Base-by-base conservation (phyloP, 1,140 invertebrate genomes). In the Riptortus pedestris region DNA sequence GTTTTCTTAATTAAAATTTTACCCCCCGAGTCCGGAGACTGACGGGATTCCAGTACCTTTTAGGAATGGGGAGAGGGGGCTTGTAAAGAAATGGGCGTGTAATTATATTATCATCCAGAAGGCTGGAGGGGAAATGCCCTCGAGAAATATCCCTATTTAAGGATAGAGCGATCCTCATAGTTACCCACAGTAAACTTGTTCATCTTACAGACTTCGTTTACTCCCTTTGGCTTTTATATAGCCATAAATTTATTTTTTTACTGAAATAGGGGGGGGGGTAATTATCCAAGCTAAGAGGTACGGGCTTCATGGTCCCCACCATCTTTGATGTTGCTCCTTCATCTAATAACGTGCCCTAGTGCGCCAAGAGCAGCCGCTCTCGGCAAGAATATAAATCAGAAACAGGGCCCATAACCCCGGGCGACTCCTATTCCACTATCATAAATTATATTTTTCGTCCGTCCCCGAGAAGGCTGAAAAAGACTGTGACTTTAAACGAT, bases 371-470 rank as follows among this genome's bases (percentile, higher is more conserved):
- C 45, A n/a, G n/a, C n/a, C n/a, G n/a, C n/a, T 9, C 22, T 24
- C 51, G 22, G 18, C 11, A 14, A 26, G 24, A 24, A 55, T 24
- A 55, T 55, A 55, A 55, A 55, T 55, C 51, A 55, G 26, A 55
- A 55, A 18, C 20, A 26, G 51, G 24, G 14, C 51, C 51, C 22
- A 24, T 55, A 55, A 18, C 51, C 51, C 24, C 51, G 51, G 18
- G 9, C 51, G 20, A 24, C 51, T 55, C 51, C 26, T 55, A 55
- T 55, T 55, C 26, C 51, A 55, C 24, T 55, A 20, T 55, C 51
- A 55, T 55, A 55, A 55, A 55, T 55, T 55, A 55, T 55, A 55
- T 55, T 55, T 55, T 55, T 24, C 18, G 20, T 55, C 51, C 24
- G 14, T 38, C 5, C 5, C 31, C 5, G 31, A 14, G 31, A 14